phyloP scores from a whole-genome alignment of 2,113 vertebrate species.

The Ivindomyrus marchei region DNA sequence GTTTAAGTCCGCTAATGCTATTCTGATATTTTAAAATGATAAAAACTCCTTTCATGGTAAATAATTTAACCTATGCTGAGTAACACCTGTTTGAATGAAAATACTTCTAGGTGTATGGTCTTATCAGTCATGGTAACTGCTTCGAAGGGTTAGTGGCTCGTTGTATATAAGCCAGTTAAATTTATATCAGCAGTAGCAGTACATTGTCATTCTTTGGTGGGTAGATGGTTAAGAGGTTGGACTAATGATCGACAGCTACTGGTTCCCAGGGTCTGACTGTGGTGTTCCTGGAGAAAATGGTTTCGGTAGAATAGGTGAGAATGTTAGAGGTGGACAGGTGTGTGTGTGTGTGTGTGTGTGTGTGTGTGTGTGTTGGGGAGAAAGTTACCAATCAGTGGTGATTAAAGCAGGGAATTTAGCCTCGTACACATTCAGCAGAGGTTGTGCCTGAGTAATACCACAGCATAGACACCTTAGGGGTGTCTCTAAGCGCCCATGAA shows the following conservation, averaged over 20 bases:
- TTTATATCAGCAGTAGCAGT: background rate
- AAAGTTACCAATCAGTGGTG: background rate
- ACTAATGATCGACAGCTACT: background rate
- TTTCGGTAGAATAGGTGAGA: background rate
- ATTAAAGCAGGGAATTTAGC: background rate
- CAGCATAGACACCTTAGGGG: background rate
- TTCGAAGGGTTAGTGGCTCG: background rate
- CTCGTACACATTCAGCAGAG: background rate
- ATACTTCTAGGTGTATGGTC: background rate
- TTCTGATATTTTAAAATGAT: background rate
- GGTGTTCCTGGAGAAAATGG: background rate
- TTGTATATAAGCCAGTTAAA: background rate
- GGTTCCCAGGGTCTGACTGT: background rate
- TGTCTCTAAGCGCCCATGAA: background rate
- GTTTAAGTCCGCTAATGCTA: too few species aligned
- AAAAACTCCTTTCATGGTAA: background rate
- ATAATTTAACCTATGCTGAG: too few species aligned
- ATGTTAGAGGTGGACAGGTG: background rate
- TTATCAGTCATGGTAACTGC: background rate
- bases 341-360: background rate
- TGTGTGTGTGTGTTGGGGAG: background rate
- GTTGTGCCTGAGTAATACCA: background rate
- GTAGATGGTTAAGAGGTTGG: background rate
- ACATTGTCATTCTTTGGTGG: background rate
- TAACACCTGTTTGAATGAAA: too few species aligned